Evolutionary conservation across 2,113 vertebrate genomes (phyloP).

Genomic region (Lates calcarifer): DNA sequence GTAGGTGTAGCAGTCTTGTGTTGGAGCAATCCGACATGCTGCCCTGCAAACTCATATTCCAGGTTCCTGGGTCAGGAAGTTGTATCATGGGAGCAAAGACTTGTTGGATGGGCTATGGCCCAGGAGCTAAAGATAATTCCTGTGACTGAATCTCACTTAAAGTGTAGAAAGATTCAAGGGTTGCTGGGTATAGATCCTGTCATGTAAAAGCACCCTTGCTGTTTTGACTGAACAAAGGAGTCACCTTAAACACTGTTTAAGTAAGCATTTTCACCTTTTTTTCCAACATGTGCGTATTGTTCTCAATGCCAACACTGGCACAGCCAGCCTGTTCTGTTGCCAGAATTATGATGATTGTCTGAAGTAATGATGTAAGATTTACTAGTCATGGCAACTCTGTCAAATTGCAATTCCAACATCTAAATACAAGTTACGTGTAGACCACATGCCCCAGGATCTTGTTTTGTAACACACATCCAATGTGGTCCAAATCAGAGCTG

Average conservation of each 20-base stretch:
- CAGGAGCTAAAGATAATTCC: not conserved
- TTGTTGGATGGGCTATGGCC: not conserved
- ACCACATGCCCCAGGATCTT: not conserved
- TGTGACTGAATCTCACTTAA: not conserved
- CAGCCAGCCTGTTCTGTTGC: not conserved
- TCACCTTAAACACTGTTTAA: not conserved
- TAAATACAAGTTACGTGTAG: not conserved
- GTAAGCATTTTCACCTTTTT: not conserved
- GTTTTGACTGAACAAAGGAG: not conserved
- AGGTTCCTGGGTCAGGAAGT: not conserved
- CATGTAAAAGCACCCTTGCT: not conserved
- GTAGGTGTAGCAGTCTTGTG: not conserved
- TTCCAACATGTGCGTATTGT: not conserved
- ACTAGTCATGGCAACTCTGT: conserved; percentile 3
- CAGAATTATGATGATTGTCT: conserved; percentile 5
- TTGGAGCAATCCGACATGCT: not conserved
- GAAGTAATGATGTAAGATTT: conserved; percentile 11
- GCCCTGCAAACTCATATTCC: not conserved
- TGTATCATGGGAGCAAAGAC: not conserved
- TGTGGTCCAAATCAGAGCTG: not conserved
- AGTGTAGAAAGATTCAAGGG: not conserved
- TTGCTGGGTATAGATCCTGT: not conserved
- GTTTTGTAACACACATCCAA: not conserved
- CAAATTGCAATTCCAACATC: not conserved
- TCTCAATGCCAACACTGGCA: conserved; percentile 7